A percentile compares a stretch with the other conserved stretches of the same genome.
These are phyloP conservation scores for Illadopsis cleaveri DNA, from an alignment of 2,113 vertebrate species.

Conservation along the genomic window DNA sequence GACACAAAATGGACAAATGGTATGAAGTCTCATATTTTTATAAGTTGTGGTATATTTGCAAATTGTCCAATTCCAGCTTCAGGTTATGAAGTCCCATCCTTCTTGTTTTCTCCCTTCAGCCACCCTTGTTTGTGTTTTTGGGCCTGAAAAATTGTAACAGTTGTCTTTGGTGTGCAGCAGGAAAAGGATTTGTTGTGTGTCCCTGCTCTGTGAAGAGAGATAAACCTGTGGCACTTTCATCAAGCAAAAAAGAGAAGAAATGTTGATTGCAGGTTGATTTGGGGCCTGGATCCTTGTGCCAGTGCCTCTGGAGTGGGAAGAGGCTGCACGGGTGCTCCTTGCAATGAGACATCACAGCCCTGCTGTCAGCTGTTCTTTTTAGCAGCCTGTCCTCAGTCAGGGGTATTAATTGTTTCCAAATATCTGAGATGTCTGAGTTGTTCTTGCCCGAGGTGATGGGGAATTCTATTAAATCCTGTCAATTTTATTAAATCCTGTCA, in stretches of 20 bases:
- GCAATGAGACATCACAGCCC: neutral
- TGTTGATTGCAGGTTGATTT: neutral
- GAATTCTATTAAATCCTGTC: conserved; percentile 24
- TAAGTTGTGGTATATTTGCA: no score
- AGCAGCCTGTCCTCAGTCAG: neutral
- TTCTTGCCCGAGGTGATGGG: conserved; percentile 6
- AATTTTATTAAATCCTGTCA: conserved; percentile 8
- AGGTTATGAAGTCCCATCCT: no score
- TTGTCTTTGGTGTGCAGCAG: no score
- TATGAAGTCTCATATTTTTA: neutral
- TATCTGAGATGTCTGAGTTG: neutral
- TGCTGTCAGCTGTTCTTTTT: neutral
- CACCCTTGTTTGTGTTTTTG: no score
- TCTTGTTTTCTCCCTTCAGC: no score
- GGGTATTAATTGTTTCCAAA: conserved; percentile 21
- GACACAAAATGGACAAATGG: neutral
- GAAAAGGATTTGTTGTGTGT: no score
- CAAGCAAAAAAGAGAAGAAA: neutral
- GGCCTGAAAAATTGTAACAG: no score
- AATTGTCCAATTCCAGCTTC: no score
- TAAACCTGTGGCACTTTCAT: neutral
- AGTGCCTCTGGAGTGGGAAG: neutral
- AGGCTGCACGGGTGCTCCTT: neutral
- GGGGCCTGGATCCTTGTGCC: neutral
- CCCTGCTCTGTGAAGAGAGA: neutral